A percentile compares a stretch with the other conserved stretches of the same genome.
These are phyloP conservation scores for Melanocharis versteri DNA, from an alignment of 2,113 vertebrate genomes.

Conservation along the genomic window DNA sequence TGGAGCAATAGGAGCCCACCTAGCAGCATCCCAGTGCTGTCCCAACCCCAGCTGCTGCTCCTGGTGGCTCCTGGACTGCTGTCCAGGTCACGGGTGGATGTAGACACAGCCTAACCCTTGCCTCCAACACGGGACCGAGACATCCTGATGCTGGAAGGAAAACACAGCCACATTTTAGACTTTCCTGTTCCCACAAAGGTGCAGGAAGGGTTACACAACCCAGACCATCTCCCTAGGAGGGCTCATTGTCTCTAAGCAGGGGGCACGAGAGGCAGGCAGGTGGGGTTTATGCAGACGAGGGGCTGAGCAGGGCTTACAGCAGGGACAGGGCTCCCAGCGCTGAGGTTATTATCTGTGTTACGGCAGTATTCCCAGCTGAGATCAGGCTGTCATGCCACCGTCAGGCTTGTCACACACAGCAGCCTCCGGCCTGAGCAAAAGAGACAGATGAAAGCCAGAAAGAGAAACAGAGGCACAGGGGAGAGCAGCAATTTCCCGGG, in stretches of 20 bases:
- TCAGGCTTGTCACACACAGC: not conserved
- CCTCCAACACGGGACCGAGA: rapidly evolving
- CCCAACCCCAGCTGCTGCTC: not conserved
- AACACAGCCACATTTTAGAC: not conserved
- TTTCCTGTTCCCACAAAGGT: not conserved
- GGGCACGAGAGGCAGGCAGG: not conserved
- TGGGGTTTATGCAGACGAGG: rapidly evolving
- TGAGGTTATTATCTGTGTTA: not conserved
- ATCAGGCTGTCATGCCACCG: not conserved
- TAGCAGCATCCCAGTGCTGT: not conserved
- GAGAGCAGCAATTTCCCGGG: not conserved
- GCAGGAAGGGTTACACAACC: not conserved
- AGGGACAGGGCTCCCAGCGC: not conserved
- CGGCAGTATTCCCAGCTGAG: not conserved
- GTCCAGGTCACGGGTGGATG: rapidly evolving
- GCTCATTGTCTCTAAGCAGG: not conserved
- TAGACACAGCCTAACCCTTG: not conserved
- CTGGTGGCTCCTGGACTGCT: not conserved
- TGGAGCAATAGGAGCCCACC: not conserved
- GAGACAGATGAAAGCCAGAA: not conserved
- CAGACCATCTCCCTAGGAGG: not conserved
- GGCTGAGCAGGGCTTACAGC: not conserved
- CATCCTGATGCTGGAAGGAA: not conserved
- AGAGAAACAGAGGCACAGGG: not conserved
- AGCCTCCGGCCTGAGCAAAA: not conserved